Percentiles rank a stretch among this genome's conserved stretches.
phyloP scores from a whole-genome alignment of 1,140 invertebrate genomes.

The Laodelphax striatellus region DNA sequence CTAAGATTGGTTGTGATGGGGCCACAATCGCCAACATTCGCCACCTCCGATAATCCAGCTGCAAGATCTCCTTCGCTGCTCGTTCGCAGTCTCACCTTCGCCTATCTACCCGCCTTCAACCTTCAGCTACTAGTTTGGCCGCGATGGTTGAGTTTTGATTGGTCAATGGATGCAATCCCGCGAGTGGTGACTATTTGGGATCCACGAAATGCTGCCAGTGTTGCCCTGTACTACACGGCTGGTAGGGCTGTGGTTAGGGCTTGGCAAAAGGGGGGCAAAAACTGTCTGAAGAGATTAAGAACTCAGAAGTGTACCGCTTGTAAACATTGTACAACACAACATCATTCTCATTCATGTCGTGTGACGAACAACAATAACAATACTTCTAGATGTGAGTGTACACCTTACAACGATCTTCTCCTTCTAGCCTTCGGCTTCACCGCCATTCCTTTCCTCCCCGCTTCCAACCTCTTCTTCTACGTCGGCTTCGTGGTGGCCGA shows the following conservation, averaged over 20 bases:
- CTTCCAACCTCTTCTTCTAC: constrained; percentile 87
- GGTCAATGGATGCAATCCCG: constrained; percentile 90
- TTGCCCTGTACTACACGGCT: constrained; percentile 49
- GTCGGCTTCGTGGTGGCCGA: constrained; percentile 96
- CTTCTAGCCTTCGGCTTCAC: constrained; percentile 50
- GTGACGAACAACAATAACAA: constrained; percentile 38
- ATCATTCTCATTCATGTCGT: constrained; percentile 35
- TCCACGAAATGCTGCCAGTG: constrained; percentile 55
- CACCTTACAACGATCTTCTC: constrained; percentile 5
- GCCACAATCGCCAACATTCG: constrained; percentile 59
- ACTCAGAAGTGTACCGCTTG: constrained; percentile 4
- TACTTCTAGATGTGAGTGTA: constrained; percentile 31
- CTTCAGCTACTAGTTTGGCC: constrained; percentile 72
- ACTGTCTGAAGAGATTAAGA: not conserved
- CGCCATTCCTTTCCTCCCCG: constrained; percentile 83
- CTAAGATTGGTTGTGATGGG: constrained; percentile 50
- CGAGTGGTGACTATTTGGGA: constrained; percentile 61
- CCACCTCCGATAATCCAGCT: constrained; percentile 81
- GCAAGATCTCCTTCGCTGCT: constrained; percentile 58
- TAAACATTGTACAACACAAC: constrained; percentile 19
- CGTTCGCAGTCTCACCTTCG: constrained; percentile 69
- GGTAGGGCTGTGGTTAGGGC: not conserved
- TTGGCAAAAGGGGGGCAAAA: not conserved
- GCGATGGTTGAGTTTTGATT: constrained; percentile 78
- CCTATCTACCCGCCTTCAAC: constrained; percentile 80